Evolutionary conservation across 2,888 invertebrate genomes (phyloP), one percentile per base, ranked within the genome.

Genomic region (Dermolepida albohirtum): DNA sequence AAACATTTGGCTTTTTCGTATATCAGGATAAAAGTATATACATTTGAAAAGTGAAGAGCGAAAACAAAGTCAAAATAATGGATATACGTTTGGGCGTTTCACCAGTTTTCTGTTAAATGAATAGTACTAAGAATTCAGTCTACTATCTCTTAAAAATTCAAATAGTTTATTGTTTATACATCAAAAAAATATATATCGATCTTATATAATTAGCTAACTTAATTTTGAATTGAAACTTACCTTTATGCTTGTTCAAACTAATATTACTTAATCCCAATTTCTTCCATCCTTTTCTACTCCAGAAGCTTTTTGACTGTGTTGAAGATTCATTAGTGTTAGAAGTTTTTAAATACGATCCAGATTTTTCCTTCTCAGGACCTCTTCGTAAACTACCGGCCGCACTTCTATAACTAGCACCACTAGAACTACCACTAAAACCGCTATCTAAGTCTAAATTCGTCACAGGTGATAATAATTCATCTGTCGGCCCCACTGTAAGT

Each of bases 371-470:
- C 64, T 80, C 80, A 1, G 79, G 77, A 40, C 80, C 77, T 22
- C 77, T 70, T 57, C 91, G 86, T 73, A 91, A 84, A 79, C 90
- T 90, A 68, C 91, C 91, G 8, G 90, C 90, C 29, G 80, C 82
- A 76, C 81, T 82, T 47, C 82, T 74, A 82, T 92, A 92, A 84
- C 92, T 93, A 74, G 92, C 92, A 75, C 92, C 92, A 82, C 92
- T 92, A 79, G 92, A 92, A 83, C 92, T 92, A 76, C 92, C 92
- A 83, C 93, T 92, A 82, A 93, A 93, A 63, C 93, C 93, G 81
- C 92, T 92, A 83, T 93, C 93, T 79, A 92, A 86, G 82, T 92
- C 92, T 74, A 75, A 82, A 74, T 79, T 67, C 8, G 87, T 85
- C 71, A 90, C 87, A 40, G 91, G 91, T 51, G 91, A 91, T 72